Conservation (phyloP, 2,888 invertebrate species). For the Ornithoptera alexandrae region DNA sequence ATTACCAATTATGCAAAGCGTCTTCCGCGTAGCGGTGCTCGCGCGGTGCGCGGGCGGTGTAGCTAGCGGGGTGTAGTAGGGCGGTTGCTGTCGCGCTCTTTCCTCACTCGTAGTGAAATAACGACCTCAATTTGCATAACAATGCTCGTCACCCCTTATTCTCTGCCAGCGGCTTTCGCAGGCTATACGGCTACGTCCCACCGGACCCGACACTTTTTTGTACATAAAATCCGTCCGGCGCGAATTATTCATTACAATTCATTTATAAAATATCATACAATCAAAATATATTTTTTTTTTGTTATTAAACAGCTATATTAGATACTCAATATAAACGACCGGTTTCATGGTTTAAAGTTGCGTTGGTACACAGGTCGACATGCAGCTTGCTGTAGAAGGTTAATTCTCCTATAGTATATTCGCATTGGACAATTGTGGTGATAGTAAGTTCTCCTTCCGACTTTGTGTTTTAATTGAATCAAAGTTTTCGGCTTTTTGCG, state of each 20-base stretch:
- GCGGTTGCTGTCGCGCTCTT: conserved; percentile 73
- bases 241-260: conserved; percentile 43
- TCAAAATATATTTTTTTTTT: conserved; percentile 35
- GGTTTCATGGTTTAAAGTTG: conserved; percentile 2
- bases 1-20: conserved; percentile 78
- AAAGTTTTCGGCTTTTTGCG: conserved; percentile 79
- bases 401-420: conserved; percentile 22
- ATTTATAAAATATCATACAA: conserved; percentile 40
- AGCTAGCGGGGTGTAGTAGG: conserved; percentile 51
- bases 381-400: no score
- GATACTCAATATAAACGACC: conserved; percentile 30
- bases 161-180: conserved; percentile 74
- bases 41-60: conserved; percentile 58
- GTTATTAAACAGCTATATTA: conserved; percentile 29
- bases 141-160: conserved; percentile 78
- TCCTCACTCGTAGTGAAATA: conserved; percentile 79
- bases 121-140: conserved; percentile 80
- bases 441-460: conserved; percentile 71
- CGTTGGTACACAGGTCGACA: no score
- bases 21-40: conserved; percentile 69
- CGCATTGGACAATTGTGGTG: conserved; percentile 41
- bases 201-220: conserved; percentile 67
- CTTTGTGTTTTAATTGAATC: conserved; percentile 79
- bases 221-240: conserved; percentile 57
- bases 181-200: conserved; percentile 66